phyloP scores from a whole-genome alignment of 2,888 invertebrate genomes.

The Metallyticus violacea region DNA sequence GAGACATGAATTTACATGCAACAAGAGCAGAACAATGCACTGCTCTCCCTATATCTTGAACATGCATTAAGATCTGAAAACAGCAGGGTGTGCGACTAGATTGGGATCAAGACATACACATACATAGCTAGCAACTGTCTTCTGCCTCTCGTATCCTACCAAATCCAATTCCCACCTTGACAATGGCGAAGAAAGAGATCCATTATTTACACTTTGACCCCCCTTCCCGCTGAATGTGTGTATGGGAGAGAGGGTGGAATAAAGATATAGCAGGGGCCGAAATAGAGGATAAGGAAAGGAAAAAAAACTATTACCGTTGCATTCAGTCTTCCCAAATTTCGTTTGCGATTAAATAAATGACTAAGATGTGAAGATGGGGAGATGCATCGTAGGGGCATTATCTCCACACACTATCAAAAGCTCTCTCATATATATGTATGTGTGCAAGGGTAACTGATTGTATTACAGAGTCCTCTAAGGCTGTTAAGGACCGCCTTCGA shows the following conservation, averaged over 20 bases:
- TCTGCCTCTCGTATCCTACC: slow-evolving; percentile 24
- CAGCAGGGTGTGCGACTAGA: not conserved
- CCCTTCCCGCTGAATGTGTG: not conserved
- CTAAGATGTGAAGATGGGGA: not conserved
- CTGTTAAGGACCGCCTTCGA: not conserved
- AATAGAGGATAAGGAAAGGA: slow-evolving; percentile 1
- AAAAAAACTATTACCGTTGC: slow-evolving; percentile 34
- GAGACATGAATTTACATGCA: not conserved
- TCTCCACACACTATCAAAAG: not conserved
- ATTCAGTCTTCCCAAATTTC: slow-evolving; percentile 33
- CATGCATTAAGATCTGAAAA: not conserved
- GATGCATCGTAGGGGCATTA: not conserved
- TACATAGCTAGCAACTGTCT: slow-evolving; percentile 18
- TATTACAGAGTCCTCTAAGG: not conserved
- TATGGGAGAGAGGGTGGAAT: not conserved
- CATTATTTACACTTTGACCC: slow-evolving; percentile 45
- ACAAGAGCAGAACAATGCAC: not conserved
- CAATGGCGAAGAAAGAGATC: slow-evolving; percentile 44
- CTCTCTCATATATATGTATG: not conserved
- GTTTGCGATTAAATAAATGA: slow-evolving; percentile 33
- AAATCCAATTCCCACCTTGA: slow-evolving; percentile 46
- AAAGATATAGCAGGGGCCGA: slow-evolving; percentile 11
- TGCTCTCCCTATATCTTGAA: not conserved
- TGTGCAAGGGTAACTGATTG: not conserved
- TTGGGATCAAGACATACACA: not conserved